Evolutionary conservation across 1,140 invertebrate genomes (phyloP).

Genomic region (Charaxes varanes): DNA sequence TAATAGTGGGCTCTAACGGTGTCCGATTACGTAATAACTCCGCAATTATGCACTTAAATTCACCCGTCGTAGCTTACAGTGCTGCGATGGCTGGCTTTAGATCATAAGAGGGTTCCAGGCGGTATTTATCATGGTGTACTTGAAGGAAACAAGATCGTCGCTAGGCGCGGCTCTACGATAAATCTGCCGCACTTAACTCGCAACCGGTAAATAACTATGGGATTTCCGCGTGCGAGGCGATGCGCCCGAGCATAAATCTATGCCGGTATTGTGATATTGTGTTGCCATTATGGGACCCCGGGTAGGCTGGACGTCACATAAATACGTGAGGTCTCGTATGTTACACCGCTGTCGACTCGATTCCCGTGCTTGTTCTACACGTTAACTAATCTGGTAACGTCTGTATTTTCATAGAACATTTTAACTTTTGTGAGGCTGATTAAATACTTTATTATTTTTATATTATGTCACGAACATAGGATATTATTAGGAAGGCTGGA

Average conservation of each 20-base stretch:
- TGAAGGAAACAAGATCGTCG: slow-evolving; percentile 57
- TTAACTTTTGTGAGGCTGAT: no score
- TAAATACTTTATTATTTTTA: no score
- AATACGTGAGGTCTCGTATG: slow-evolving; percentile 49
- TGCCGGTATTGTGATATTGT: slow-evolving; percentile 73
- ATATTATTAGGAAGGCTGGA: slow-evolving; percentile 46
- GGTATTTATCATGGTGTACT: slow-evolving; percentile 52
- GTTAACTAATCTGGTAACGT: neutral
- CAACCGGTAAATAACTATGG: slow-evolving; percentile 73
- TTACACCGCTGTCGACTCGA: slow-evolving; percentile 31
- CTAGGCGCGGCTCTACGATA: slow-evolving; percentile 51
- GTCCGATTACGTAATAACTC: slow-evolving; percentile 21
- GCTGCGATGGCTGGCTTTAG: slow-evolving; percentile 26
- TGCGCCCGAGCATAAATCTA: slow-evolving; percentile 68
- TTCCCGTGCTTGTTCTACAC: slow-evolving; percentile 10
- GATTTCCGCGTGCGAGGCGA: slow-evolving; percentile 70
- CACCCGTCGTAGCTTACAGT: slow-evolving; percentile 31
- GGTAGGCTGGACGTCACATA: slow-evolving; percentile 57
- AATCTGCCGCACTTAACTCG: slow-evolving; percentile 71
- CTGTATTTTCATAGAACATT: no score
- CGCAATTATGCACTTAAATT: slow-evolving; percentile 39
- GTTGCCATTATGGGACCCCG: slow-evolving; percentile 62
- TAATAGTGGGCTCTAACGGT: slow-evolving; percentile 18
- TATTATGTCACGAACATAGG: no score
- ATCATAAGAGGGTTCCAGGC: slow-evolving; percentile 23